phyloP scores from a whole-genome alignment of 2,113 vertebrate genomes.

The Gallinago media region DNA sequence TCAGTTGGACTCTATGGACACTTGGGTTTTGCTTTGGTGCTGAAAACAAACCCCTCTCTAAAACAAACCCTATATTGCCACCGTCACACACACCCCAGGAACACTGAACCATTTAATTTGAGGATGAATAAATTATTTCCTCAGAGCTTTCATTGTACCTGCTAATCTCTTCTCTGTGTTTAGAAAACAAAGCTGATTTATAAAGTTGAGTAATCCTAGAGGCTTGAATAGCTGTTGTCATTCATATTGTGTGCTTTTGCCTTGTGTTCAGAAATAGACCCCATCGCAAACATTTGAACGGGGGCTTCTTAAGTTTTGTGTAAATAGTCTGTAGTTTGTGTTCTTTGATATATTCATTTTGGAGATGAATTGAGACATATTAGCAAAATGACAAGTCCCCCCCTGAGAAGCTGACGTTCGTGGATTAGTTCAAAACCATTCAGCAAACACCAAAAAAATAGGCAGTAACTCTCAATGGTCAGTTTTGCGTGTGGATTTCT shows the following conservation, averaged over 20 bases:
- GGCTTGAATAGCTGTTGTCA: background rate
- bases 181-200: background rate
- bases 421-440: background rate
- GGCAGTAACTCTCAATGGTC: background rate
- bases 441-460: background rate
- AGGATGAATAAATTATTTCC: background rate
- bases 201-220: background rate
- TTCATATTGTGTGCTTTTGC: background rate
- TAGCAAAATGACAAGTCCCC: background rate
- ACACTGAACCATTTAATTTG: background rate
- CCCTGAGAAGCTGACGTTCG: background rate
- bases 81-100: background rate
- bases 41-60: background rate
- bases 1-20: background rate
- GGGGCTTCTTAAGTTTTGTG: background rate
- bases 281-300: background rate
- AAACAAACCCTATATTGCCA: background rate
- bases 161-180: background rate
- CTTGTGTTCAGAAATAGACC: background rate
- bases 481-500: background rate
- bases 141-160: background rate
- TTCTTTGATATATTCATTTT: background rate
- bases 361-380: background rate
- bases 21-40: background rate
- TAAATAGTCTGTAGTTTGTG: background rate